These are phyloP conservation scores for Mastacembelus armatus DNA, from an alignment of 2,797 vertebrate genomes.

Conservation along the genomic window DNA sequence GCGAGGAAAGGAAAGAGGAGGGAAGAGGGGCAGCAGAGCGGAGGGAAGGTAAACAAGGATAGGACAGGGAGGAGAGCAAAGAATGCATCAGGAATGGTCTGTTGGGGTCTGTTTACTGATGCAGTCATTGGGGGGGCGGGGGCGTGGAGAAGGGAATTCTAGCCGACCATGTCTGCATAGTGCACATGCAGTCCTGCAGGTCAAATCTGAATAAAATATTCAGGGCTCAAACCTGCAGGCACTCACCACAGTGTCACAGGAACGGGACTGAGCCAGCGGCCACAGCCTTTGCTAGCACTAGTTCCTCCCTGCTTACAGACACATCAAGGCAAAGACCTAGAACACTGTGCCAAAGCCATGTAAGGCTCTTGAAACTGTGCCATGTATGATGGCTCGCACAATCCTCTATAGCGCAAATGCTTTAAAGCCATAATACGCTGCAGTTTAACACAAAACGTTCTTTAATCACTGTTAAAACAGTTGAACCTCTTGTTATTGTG, in stretches of 20 bases:
- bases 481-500: conserved; percentile 16
- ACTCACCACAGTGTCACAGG: conserved; percentile 53
- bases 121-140: conserved; percentile 71
- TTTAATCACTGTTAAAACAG: conserved; percentile 15
- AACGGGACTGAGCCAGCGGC: conserved; percentile 46
- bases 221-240: conserved; percentile 46
- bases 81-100: conserved; percentile 74
- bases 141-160: conserved; percentile 47
- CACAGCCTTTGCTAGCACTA: conserved; percentile 37
- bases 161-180: conserved; percentile 69
- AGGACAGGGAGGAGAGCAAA: conserved; percentile 64
- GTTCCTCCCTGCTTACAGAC: conserved; percentile 55
- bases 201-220: conserved; percentile 73
- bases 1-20: conserved; percentile 27
- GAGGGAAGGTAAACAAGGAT: conserved; percentile 74
- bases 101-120: conserved; percentile 83
- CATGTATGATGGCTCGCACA: conserved; percentile 56
- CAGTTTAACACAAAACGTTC: conserved; percentile 21
- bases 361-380: conserved; percentile 73
- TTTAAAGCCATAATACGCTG: conserved; percentile 37
- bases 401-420: conserved; percentile 51
- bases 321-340: conserved; percentile 55
- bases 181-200: conserved; percentile 74
- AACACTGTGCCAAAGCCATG: conserved; percentile 62
- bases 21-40: conserved; percentile 29